phyloP scores from a whole-genome alignment of 2,113 vertebrate genomes.

The Pterocles orientalis region DNA sequence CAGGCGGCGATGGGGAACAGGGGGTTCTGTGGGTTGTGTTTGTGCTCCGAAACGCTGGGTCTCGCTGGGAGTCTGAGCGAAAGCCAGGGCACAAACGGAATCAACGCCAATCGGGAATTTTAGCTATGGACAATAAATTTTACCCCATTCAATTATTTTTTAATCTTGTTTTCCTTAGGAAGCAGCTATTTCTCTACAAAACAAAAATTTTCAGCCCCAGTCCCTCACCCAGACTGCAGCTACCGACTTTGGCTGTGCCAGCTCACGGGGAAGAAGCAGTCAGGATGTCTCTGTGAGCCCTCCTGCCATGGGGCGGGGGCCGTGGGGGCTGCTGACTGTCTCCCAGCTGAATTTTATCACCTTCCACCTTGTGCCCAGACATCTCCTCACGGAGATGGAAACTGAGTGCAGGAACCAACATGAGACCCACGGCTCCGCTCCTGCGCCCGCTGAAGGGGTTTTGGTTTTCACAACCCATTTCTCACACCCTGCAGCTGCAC shows the following conservation, averaged over 20 bases:
- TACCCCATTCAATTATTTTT: background rate
- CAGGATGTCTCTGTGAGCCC: background rate
- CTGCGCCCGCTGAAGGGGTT: background rate
- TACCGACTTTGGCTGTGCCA: background rate
- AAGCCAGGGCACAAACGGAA: background rate
- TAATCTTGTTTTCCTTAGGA: background rate
- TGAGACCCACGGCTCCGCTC: background rate
- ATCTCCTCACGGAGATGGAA: background rate
- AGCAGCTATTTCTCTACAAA: background rate
- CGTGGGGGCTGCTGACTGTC: too few relatives aligned
- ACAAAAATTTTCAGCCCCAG: background rate
- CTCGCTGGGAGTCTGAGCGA: background rate
- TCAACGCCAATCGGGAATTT: background rate
- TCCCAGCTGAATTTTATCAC: background rate
- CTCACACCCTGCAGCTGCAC: background rate
- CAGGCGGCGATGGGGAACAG: background rate
- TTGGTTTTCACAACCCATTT: background rate
- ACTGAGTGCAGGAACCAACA: background rate
- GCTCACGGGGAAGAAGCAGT: too few relatives aligned
- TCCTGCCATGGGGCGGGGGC: too few relatives aligned
- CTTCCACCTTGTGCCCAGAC: background rate
- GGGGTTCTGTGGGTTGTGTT: background rate
- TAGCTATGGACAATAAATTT: background rate
- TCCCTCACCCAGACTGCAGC: background rate
- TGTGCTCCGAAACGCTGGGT: background rate